phyloP scores from a whole-genome alignment of 2,888 invertebrate genomes.

The Rugalucina vietnamica region DNA sequence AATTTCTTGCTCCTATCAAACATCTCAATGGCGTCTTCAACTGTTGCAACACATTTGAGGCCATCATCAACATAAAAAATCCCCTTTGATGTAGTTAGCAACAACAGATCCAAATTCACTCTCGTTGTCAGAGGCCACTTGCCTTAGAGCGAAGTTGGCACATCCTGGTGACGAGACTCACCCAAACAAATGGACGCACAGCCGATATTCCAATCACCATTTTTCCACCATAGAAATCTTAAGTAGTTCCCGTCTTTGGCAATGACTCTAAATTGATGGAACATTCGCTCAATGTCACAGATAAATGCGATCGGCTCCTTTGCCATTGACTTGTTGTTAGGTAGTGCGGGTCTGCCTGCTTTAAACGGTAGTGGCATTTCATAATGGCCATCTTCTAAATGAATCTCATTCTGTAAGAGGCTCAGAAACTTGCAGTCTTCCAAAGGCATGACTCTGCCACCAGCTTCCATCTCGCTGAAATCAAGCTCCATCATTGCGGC shows the following conservation, averaged over 20 bases:
- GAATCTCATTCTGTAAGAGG: not conserved
- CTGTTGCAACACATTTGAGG: constrained; percentile 1
- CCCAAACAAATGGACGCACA: constrained; percentile 57
- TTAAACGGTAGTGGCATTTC: not conserved
- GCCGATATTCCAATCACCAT: constrained; percentile 54
- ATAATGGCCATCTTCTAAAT: not conserved
- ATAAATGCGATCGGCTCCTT: constrained; percentile 50
- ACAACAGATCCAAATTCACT: constrained; percentile 20
- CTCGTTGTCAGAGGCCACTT: constrained; percentile 31
- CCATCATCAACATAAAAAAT: constrained; percentile 59
- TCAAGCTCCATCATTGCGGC: not conserved
- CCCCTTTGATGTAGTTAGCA: constrained; percentile 38
- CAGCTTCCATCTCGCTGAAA: not conserved
- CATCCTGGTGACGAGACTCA: constrained; percentile 59
- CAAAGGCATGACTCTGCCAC: not conserved
- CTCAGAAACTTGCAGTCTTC: not conserved
- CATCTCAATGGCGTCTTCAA: constrained; percentile 20
- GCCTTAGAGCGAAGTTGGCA: constrained; percentile 51
- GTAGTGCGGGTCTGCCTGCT: not conserved
- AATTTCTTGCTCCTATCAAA: constrained; percentile 1
- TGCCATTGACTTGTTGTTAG: not conserved
- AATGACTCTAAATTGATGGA: constrained; percentile 54
- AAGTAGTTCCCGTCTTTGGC: constrained; percentile 45
- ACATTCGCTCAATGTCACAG: constrained; percentile 62
- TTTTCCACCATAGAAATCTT: constrained; percentile 61